A percentile compares a stretch with the other conserved stretches of the same genome.
phyloP scores from a whole-genome alignment of 1,140 invertebrate genomes.

The Drosophila watanabei region DNA sequence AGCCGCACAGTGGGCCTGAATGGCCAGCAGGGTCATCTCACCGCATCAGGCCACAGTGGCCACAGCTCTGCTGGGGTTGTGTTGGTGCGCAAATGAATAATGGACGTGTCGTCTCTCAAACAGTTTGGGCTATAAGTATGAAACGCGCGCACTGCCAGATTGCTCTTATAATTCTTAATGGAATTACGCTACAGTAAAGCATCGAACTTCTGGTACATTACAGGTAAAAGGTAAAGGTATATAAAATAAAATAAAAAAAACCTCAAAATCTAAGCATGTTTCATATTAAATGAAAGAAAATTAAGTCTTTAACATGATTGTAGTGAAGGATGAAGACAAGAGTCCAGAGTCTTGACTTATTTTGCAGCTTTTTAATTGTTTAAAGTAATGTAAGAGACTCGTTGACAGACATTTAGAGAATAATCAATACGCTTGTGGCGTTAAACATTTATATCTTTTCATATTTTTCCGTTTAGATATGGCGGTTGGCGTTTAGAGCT shows the following conservation, averaged over 20 bases:
- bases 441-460: not conserved
- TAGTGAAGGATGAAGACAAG: not conserved
- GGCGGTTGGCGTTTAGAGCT: not conserved
- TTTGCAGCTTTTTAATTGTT: no score
- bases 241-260: not conserved
- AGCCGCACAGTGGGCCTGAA: constrained; percentile 9
- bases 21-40: constrained; percentile 16
- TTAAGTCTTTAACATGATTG: not conserved
- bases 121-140: constrained; percentile 38
- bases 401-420: not conserved
- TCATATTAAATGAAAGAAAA: not conserved
- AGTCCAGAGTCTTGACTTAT: not conserved
- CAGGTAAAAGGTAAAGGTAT: not conserved
- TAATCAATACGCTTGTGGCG: not conserved
- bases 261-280: not conserved
- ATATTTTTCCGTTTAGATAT: constrained; percentile 5
- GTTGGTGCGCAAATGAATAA: constrained; percentile 36
- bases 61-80: constrained; percentile 4
- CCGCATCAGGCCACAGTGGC: constrained; percentile 18
- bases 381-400: not conserved
- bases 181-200: constrained; percentile 11
- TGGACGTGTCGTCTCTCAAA: constrained; percentile 24
- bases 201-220: not conserved
- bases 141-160: not conserved
- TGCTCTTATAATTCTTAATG: constrained; percentile 13